Base-by-base conservation (phyloP, 1,140 invertebrate genomes). In the Globodera ellingtonae region DNA sequence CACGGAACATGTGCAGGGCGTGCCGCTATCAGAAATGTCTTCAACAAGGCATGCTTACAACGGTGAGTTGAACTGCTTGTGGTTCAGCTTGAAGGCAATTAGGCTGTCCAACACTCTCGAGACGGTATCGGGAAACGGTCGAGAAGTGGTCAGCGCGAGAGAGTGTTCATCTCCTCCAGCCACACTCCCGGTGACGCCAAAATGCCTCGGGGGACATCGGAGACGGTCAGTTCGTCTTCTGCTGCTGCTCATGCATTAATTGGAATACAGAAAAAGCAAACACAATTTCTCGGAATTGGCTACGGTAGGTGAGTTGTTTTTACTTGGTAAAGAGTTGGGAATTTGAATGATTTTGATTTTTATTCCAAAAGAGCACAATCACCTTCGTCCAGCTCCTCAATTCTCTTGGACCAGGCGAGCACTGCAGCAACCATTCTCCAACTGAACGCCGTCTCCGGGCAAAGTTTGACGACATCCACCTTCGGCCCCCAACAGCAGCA, bases 51-150 rank as follows among this genome's bases (percentile, higher is more conserved):
- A 86, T 84, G 85, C 72, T 84, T 6, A 84, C 84, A 10, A 70
- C 84, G 50, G 83, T 79, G 48, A 79, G 15, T 15, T 24, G 24
- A 24, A 24, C 24, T 24, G 24, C 46, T 3, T 6, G 6, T 18
- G 44, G 21, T 15, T 83, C 84, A 21, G 56, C 15, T 15, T 8
- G 8, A 59, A 3, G 13, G 56, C 15, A 15, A 6, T 10, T 50
- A 59, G 86, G 83, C 83, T 15, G 83, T 84, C 46, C 83, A 84
- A 80, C 83, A 84, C 67, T 72, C 85, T n/a, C 82, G 83, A 0
- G 83, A 84, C 72, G 84, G 84, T 8, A 69, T 84, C 46, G 85
- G 84, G 10, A 84, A 87, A 69, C 56, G 86, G 67, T 35, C 67
- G 67, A 10, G 67, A 21, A 70, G 67, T 47, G 52, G 70, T 74